Evolutionary conservation across 2,888 invertebrate genomes (phyloP).

Genomic region (Ditylenchus weischeri): DNA sequence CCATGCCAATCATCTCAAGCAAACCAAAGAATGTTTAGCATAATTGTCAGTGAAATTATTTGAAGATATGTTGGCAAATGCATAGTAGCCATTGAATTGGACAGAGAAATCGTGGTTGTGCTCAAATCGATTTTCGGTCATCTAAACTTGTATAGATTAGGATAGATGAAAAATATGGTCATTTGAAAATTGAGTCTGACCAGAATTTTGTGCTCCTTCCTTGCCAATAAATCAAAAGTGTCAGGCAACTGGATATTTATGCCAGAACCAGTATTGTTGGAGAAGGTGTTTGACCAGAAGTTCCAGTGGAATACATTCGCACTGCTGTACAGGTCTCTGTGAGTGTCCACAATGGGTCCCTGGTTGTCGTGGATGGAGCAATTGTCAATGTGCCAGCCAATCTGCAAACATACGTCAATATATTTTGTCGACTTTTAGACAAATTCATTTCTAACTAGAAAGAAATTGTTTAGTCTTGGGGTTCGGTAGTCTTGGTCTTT

Average conservation of each 20-base stretch:
- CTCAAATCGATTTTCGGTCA: constrained; percentile 67
- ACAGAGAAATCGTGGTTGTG: constrained; percentile 81
- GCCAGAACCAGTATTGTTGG: constrained; percentile 80
- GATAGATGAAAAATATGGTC: too few species aligned
- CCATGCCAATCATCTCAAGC: constrained; percentile 73
- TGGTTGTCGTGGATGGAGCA: constrained; percentile 82
- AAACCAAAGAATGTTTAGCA: constrained; percentile 64
- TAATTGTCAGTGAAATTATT: constrained; percentile 80
- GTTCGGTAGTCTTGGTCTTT: too few species aligned
- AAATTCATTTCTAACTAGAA: background rate
- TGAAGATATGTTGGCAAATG: constrained; percentile 79
- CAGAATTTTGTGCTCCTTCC: constrained; percentile 43
- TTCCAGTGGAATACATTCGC: constrained; percentile 96
- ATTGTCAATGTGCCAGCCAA: constrained; percentile 81
- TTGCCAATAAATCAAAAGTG: constrained; percentile 51
- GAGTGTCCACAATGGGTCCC: constrained; percentile 69
- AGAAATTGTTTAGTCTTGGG: too few species aligned
- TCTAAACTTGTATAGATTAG: constrained; percentile 28
- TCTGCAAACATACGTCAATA: constrained; percentile 56
- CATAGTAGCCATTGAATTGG: constrained; percentile 86
- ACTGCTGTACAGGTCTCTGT: constrained; percentile 81
- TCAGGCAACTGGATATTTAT: constrained; percentile 79
- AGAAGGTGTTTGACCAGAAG: constrained; percentile 65
- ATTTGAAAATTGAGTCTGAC: constrained; percentile 22
- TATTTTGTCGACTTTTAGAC: background rate